These are phyloP conservation scores for Odontothrips loti DNA, from an alignment of 2,888 invertebrate species.

Conservation along the genomic window DNA sequence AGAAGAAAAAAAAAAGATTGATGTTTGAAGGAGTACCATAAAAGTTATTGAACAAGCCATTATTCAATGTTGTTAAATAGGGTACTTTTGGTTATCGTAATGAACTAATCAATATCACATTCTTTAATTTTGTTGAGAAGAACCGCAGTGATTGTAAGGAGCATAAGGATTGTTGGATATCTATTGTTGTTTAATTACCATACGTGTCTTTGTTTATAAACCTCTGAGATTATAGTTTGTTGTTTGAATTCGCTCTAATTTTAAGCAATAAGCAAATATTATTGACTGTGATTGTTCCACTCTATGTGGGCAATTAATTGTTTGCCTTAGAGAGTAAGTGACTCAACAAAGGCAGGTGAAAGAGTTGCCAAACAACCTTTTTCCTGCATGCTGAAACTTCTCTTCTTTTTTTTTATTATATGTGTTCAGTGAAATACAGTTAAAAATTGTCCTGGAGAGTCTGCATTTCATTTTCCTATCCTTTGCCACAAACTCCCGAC, in stretches of 20 bases:
- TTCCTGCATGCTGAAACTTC: background rate
- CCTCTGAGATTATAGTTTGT: slow-evolving; percentile 21
- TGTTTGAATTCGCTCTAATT: background rate
- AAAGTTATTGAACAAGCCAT: too few species aligned
- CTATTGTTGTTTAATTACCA: slow-evolving; percentile 1
- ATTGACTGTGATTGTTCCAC: slow-evolving; percentile 24
- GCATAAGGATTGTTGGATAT: background rate
- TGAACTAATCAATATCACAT: too few species aligned
- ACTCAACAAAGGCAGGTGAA: background rate
- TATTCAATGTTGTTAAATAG: too few species aligned
- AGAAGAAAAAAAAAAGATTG: too few species aligned
- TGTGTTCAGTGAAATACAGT: too few species aligned
- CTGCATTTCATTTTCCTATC: too few species aligned
- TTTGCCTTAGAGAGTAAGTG: background rate
- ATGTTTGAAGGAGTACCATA: too few species aligned
- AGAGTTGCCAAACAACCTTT: background rate
- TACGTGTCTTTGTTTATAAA: slow-evolving; percentile 8
- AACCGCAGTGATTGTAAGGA: background rate
- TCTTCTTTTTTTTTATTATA: too few species aligned
- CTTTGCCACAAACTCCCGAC: too few species aligned
- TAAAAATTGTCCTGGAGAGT: too few species aligned
- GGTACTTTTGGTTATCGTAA: too few species aligned
- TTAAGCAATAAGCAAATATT: background rate
- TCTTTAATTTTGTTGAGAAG: background rate
- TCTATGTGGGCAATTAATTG: slow-evolving; percentile 5